Evolutionary conservation across 2,113 vertebrate genomes (phyloP).

Genomic region (Ptilonorhynchus violaceus): DNA sequence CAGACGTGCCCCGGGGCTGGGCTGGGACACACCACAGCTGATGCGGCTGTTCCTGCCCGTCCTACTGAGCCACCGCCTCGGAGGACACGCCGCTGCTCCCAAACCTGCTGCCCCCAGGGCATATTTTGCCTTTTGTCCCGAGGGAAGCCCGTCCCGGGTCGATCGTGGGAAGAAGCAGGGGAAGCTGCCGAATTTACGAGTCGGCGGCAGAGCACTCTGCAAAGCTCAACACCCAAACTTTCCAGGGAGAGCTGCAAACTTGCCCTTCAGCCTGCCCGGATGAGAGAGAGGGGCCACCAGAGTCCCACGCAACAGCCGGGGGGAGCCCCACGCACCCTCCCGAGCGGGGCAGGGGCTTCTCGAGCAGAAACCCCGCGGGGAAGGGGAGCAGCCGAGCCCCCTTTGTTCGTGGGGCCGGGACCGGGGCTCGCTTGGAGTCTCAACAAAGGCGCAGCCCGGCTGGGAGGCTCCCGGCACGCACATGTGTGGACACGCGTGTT

Average conservation of each 20-base stretch:
- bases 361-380: neutral
- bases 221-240: neutral
- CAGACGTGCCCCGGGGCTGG: neutral
- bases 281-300: neutral
- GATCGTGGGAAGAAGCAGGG: neutral
- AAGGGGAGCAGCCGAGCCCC: neutral
- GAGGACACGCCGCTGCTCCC: neutral
- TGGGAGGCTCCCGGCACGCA: neutral
- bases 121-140: neutral
- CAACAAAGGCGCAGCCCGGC: constrained; percentile 14
- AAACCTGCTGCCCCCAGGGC: neutral
- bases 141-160: neutral
- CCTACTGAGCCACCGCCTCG: neutral
- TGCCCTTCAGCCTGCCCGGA: neutral
- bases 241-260: neutral
- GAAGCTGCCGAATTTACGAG: neutral
- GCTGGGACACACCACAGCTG: neutral
- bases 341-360: neutral
- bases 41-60: neutral
- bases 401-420: constrained; percentile 43
- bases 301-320: neutral
- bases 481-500: neutral
- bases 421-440: neutral
- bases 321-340: neutral
- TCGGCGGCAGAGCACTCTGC: neutral